Percentiles rank a stretch among this genome's conserved stretches.
phyloP scores from a whole-genome alignment of 1,140 invertebrate species.

The Lepidurus couesii region DNA sequence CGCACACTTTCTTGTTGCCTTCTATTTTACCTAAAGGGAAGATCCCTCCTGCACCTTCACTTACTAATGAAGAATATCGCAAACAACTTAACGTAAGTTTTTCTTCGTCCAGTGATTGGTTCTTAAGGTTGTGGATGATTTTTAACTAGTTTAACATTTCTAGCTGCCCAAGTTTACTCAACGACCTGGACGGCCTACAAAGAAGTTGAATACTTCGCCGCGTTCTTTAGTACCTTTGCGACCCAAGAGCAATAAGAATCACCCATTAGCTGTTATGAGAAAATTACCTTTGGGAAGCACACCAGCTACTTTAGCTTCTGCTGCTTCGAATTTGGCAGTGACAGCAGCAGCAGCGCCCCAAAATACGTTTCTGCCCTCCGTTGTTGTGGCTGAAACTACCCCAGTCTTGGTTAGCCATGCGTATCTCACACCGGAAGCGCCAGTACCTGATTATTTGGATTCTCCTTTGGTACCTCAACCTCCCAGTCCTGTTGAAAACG shows the following conservation, averaged over 20 bases:
- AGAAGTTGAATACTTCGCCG: slow-evolving; percentile 11
- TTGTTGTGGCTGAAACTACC: not conserved
- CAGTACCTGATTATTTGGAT: slow-evolving; percentile 13
- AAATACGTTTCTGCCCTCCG: not conserved
- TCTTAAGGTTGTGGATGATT: too few relatives aligned
- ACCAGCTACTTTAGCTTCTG: not conserved
- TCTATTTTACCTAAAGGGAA: not conserved
- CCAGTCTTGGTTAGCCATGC: not conserved
- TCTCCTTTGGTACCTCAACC: not conserved
- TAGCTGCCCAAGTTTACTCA: slow-evolving; percentile 11
- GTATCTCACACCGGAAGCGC: not conserved
- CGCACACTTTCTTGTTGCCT: not conserved
- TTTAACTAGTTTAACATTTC: not conserved
- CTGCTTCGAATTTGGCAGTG: not conserved
- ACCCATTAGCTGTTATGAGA: slow-evolving; percentile 13
- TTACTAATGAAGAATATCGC: slow-evolving; percentile 4
- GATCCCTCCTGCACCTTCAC: not conserved
- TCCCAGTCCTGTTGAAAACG: not conserved
- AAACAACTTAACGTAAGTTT: slow-evolving; percentile 1
- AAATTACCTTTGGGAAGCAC: slow-evolving; percentile 8
- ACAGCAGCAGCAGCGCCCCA: not conserved
- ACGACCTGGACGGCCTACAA: not conserved
- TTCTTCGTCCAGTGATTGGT: too few relatives aligned
- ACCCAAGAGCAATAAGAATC: slow-evolving; percentile 14
- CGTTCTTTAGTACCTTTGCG: slow-evolving; percentile 18